phyloP scores from a whole-genome alignment of 2,113 vertebrate genomes.

The Puntigrus tetrazona region DNA sequence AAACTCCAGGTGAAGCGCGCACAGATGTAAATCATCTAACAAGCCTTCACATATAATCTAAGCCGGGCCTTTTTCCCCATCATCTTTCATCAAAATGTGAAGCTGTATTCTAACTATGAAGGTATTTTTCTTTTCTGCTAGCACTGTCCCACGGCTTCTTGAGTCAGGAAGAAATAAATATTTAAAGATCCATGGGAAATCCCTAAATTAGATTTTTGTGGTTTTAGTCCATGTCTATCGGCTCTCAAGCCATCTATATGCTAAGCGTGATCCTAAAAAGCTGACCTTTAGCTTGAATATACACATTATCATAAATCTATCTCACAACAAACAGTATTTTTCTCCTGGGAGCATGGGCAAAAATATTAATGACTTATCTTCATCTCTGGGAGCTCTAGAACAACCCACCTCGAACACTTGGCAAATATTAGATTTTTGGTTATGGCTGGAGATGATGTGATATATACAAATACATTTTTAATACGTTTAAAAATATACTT shows the following conservation, averaged over 20 bases:
- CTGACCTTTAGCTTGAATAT: constrained; percentile 3
- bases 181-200: not conserved
- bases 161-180: not conserved
- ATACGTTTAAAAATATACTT: not conserved
- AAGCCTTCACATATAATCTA: not conserved
- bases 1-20: not conserved
- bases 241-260: not conserved
- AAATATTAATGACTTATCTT: not conserved
- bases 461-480: not conserved
- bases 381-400: not conserved
- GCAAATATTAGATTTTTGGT: not conserved
- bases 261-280: not conserved
- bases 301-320: constrained; percentile 14
- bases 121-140: not conserved
- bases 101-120: not conserved
- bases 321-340: not conserved
- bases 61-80: not conserved
- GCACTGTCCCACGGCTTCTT: not conserved
- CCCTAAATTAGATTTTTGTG: not conserved
- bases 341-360: not conserved
- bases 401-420: not conserved
- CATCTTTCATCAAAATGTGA: not conserved
- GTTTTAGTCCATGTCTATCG: constrained; percentile 8
- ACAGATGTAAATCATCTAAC: not conserved
- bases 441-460: not conserved